These are phyloP conservation scores for Oreochromis aureus DNA, from an alignment of 2,113 vertebrate genomes.

Conservation along the genomic window DNA sequence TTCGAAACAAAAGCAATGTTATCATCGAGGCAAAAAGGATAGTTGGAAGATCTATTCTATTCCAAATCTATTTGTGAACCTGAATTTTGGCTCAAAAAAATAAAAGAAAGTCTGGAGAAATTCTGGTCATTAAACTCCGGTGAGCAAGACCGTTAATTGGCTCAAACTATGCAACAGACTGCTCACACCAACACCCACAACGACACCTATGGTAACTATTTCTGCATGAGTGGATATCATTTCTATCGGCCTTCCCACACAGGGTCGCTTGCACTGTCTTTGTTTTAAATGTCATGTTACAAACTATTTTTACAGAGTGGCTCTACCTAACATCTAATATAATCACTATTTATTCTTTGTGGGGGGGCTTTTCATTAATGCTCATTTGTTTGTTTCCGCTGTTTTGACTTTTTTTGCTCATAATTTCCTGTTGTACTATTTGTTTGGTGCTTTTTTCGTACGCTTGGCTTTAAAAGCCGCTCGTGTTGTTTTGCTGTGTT, in stretches of 20 bases:
- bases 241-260: neutral
- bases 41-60: neutral
- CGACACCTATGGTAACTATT: slow-evolving; percentile 19
- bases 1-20: neutral
- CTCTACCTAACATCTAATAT: neutral
- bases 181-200: slow-evolving; percentile 28
- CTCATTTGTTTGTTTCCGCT: neutral
- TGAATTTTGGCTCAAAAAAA: neutral
- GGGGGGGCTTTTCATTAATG: neutral
- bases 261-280: neutral
- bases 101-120: neutral
- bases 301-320: neutral
- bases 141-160: neutral
- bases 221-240: slow-evolving; percentile 1
- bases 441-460: neutral
- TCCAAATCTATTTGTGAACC: neutral
- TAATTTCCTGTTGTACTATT: neutral
- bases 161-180: neutral
- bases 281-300: slow-evolving; percentile 23
- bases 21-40: neutral
- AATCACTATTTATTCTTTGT: neutral
- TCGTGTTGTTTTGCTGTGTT: neutral
- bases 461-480: neutral
- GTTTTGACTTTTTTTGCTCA: neutral
- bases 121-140: neutral